Evolutionary conservation across 2,888 invertebrate species (phyloP).

Genomic region (Drosophila kuntzei): DNA sequence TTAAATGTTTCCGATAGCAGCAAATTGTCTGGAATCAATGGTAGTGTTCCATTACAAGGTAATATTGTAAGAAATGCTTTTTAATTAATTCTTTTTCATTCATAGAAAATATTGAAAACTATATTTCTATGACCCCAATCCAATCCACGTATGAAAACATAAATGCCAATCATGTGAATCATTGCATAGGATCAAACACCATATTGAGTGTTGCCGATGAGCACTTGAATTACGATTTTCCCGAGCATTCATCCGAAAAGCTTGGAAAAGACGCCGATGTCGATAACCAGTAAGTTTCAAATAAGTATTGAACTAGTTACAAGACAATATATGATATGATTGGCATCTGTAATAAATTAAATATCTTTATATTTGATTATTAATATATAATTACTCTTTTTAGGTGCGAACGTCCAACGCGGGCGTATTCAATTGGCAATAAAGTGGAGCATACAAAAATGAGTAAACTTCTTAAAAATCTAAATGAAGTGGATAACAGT

Average conservation of each 20-base stretch:
- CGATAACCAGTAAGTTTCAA: slow-evolving; percentile 65
- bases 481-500: slow-evolving; percentile 85
- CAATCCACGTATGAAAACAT: slow-evolving; percentile 43
- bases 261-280: slow-evolving; percentile 49
- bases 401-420: slow-evolving; percentile 87
- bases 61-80: slow-evolving; percentile 26
- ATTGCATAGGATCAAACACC: slow-evolving; percentile 29
- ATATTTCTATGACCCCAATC: slow-evolving; percentile 71
- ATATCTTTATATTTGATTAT: too few relatives aligned
- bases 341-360: too few relatives aligned
- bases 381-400: slow-evolving; percentile 4
- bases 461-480: slow-evolving; percentile 85
- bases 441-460: slow-evolving; percentile 89
- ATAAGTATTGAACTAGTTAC: not conserved
- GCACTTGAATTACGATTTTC: slow-evolving; percentile 56
- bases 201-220: slow-evolving; percentile 28
- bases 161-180: slow-evolving; percentile 48
- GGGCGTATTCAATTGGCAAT: slow-evolving; percentile 95
- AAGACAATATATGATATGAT: too few relatives aligned
- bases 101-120: slow-evolving; percentile 58
- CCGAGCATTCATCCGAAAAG: slow-evolving; percentile 66
- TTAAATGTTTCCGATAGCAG: slow-evolving; percentile 57
- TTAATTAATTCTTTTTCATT: slow-evolving; percentile 23
- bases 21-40: slow-evolving; percentile 46
- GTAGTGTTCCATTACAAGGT: slow-evolving; percentile 43